Base-by-base conservation (phyloP, 2,797 vertebrate species). In the Prunella strophiata region DNA sequence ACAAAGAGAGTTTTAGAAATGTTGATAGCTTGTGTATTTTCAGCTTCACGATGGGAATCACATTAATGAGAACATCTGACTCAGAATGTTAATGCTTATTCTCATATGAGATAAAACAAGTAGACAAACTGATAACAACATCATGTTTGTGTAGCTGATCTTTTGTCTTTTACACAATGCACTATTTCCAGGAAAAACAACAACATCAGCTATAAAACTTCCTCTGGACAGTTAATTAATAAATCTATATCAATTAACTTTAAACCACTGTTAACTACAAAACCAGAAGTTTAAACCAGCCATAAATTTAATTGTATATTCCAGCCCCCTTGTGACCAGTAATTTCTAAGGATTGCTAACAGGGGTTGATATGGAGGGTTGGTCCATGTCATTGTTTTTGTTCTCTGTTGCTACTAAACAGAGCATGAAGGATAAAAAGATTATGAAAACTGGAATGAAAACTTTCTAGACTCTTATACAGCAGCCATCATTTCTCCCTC, bases 41-140 rank as follows among this genome's bases (percentile, higher is more conserved):
- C 59, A 66, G 47, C 89, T 94, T 88, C 13, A 2, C 2, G 1
- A 42, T 76, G 67, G 88, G 55, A 96, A 91, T 88, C 80, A 76
- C 25, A 18, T 45, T 83, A 85, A 85, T 81, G 72, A 91, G 89
- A 88, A 89, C 88, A 66, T 70, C 82, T 84, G 59, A 66, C 22
- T 95, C 58, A 75, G 84, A 95, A 91, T 91, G 87, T 74, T 93
- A 92, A 92, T 94, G 66, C 32, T 62, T 83, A 88, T 85, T 93
- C 79, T 95, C 62, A 63, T 88, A 88, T 54, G 73, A 96, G 76
- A 84, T 81, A 86, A 94, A 95, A 84, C 79, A 91, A 85, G 47
- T 78, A 96, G 89, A 94, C 70, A 91, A 96, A 95, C 70, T 34
- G 85, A 91, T 89, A 95, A 88, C 70, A 95, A 30, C 30, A 80